Evolutionary conservation across 2,113 vertebrate genomes (phyloP).

Genomic region (Epinephelus moara): DNA sequence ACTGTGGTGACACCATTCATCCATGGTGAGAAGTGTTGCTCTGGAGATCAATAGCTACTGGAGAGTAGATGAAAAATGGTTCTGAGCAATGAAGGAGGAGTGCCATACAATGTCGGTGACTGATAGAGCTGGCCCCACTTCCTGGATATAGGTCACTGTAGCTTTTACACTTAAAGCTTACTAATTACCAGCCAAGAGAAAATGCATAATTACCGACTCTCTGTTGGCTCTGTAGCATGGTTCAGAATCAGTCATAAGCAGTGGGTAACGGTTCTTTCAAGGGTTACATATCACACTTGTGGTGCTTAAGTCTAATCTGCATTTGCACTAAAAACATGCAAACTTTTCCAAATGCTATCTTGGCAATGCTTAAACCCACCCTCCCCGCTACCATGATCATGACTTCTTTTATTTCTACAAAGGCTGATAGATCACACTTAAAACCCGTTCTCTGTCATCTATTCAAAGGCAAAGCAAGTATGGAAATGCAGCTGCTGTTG

Average conservation of each 20-base stretch:
- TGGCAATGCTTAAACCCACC: background rate
- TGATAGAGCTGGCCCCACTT: conserved; percentile 41
- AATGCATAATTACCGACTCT: conserved; percentile 28
- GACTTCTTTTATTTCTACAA: background rate
- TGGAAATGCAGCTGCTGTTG: background rate
- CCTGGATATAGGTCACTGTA: conserved; percentile 35
- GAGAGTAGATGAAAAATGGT: conserved; percentile 57
- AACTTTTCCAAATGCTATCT: background rate
- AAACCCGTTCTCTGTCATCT: background rate
- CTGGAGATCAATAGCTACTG: conserved; percentile 63
- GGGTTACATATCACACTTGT: background rate
- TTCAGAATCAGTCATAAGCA: background rate
- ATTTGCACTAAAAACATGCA: background rate
- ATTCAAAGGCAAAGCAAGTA: background rate
- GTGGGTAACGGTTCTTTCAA: background rate
- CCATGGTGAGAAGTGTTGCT: conserved; percentile 52
- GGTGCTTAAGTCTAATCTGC: background rate
- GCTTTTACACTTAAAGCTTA: conserved; percentile 39
- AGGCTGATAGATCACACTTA: background rate
- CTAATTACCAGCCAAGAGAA: conserved; percentile 46
- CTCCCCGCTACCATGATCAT: background rate
- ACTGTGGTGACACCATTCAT: conserved; percentile 52
- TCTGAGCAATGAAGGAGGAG: conserved; percentile 24
- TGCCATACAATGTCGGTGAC: conserved; percentile 18
- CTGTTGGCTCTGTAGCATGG: background rate